Evolutionary conservation across 2,797 vertebrate genomes (phyloP).

Genomic region (Oceanodroma leucorhoa): DNA sequence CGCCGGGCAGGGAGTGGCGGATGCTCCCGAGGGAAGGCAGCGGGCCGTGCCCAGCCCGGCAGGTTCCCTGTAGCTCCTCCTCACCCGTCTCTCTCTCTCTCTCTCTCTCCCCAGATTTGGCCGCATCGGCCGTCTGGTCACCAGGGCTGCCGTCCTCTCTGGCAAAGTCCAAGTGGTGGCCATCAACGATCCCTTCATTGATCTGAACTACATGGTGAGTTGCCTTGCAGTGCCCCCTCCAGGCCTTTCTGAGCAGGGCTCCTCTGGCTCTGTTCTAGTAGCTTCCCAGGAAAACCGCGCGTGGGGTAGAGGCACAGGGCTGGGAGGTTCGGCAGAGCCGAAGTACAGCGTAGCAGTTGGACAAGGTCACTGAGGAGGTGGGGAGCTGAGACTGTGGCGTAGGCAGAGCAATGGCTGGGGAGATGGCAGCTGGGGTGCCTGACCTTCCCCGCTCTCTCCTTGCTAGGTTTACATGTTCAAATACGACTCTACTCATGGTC

Average conservation of each 20-base stretch:
- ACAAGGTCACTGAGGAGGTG: not conserved
- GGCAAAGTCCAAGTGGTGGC: constrained; percentile 88
- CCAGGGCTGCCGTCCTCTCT: constrained; percentile 81
- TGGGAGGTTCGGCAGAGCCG: not conserved
- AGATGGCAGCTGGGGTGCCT: not conserved
- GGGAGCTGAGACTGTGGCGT: rapidly evolving
- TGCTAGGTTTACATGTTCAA: constrained; percentile 96
- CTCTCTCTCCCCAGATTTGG: constrained; percentile 84
- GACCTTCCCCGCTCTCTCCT: rapidly evolving
- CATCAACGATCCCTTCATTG: constrained; percentile 98
- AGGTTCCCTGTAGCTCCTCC: not conserved
- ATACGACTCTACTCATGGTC: constrained; percentile 96
- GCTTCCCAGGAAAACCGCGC: not conserved
- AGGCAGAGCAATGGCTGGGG: not conserved
- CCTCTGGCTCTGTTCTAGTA: not conserved
- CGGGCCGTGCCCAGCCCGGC: rapidly evolving
- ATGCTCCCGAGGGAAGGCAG: not conserved
- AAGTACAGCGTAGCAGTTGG: rapidly evolving
- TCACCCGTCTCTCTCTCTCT: rapidly evolving
- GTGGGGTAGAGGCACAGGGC: too few relatives aligned
- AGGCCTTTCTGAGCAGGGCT: not conserved
- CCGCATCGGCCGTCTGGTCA: constrained; percentile 95
- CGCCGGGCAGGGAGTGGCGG: not conserved
- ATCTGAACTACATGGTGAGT: constrained; percentile 94
- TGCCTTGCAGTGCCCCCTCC: not conserved